Percentiles rank a stretch among this genome's conserved stretches.
These are phyloP conservation scores for Crossocerus cetratus DNA, from an alignment of 2,888 invertebrate genomes.

Conservation along the genomic window DNA sequence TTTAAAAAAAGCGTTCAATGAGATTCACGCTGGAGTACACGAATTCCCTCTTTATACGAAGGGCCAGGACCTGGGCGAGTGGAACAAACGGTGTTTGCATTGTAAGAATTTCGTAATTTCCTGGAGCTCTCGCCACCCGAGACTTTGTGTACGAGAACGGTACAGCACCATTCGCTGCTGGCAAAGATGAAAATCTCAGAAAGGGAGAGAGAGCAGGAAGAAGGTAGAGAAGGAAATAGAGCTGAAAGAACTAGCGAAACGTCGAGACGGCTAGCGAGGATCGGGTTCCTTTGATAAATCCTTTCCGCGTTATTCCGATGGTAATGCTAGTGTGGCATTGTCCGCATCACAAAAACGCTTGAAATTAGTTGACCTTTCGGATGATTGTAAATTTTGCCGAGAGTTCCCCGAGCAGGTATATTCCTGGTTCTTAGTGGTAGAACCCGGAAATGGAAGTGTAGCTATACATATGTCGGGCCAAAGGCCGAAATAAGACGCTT, in stretches of 20 bases:
- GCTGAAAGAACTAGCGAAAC: background rate
- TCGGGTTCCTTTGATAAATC: background rate
- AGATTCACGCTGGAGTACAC: too few species aligned
- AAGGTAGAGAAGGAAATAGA: background rate
- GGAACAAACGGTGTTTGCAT: background rate
- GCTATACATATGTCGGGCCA: background rate
- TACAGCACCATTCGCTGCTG: background rate
- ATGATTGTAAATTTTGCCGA: too few species aligned
- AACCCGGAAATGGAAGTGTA: too few species aligned
- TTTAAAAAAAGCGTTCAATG: too few species aligned
- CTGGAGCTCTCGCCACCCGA: background rate
- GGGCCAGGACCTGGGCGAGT: too few species aligned
- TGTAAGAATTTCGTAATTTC: background rate
- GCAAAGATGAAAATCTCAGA: background rate
- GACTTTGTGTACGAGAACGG: too few species aligned
- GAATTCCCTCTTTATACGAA: too few species aligned
- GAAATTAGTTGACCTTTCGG: too few species aligned
- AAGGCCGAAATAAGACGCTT: conserved; percentile 2
- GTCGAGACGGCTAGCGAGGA: background rate
- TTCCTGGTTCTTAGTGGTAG: too few species aligned
- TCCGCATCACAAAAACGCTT: too few species aligned
- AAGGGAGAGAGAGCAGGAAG: background rate
- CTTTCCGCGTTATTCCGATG: background rate
- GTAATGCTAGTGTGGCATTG: background rate
- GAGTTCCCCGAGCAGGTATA: too few species aligned